These are phyloP conservation scores for Malurus cyaneus DNA, from an alignment of 2,113 vertebrate species.

Conservation along the genomic window DNA sequence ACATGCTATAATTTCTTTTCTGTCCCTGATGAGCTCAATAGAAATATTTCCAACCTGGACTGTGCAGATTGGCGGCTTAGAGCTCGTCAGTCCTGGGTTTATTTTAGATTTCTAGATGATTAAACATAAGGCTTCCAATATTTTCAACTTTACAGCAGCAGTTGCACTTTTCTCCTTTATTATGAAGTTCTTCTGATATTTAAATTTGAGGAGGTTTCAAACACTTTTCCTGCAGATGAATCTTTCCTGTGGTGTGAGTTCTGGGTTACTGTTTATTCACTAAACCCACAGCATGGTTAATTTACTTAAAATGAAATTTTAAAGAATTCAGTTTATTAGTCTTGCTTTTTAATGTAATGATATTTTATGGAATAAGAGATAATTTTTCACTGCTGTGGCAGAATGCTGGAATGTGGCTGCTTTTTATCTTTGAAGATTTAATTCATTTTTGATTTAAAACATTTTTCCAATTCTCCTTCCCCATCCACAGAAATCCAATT, in stretches of 20 bases:
- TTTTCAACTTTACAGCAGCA: neutral
- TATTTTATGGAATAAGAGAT: neutral
- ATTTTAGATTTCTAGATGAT: neutral
- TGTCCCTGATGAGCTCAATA: neutral
- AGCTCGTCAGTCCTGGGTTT: neutral
- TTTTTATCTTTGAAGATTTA: neutral
- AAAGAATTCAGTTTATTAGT: neutral
- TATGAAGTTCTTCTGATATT: neutral
- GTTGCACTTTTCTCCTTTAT: neutral
- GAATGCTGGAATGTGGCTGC: neutral
- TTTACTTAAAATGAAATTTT: neutral
- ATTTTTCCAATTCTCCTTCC: neutral
- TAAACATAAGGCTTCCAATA: neutral
- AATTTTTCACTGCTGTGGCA: neutral
- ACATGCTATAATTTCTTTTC: neutral
- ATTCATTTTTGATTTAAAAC: neutral
- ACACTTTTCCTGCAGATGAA: neutral
- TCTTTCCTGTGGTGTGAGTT: neutral
- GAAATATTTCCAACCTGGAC: neutral
- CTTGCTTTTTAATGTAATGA: neutral
- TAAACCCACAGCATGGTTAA: neutral
- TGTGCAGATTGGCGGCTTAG: neutral
- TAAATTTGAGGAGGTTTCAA: neutral
- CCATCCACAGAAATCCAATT: neutral
- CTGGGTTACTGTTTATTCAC: neutral